Conservation (phyloP, 1,140 invertebrate species). For the Cyphomyrmex costatus region DNA sequence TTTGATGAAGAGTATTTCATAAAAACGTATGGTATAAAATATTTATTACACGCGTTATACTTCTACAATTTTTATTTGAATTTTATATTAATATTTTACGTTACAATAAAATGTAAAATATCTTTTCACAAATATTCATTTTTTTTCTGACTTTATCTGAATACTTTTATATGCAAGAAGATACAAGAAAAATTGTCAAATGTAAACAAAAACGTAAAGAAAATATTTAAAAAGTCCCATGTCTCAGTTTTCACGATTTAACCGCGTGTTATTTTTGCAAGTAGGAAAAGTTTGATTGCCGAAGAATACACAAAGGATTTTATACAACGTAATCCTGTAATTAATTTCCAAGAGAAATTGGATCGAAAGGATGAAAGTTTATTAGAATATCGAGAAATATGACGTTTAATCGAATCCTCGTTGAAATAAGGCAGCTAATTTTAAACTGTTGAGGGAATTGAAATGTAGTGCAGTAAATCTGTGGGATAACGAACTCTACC, state of each 20-base stretch:
- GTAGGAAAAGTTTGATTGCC: background rate
- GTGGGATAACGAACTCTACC: background rate
- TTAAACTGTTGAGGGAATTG: background rate
- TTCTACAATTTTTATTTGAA: background rate
- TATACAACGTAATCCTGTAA: background rate
- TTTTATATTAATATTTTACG: slow-evolving; percentile 1
- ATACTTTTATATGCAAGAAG: background rate
- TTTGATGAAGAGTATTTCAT: background rate
- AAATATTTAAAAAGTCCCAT: too few species aligned
- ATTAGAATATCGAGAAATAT: background rate
- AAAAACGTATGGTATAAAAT: background rate
- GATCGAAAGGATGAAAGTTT: background rate
- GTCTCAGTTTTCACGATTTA: background rate
- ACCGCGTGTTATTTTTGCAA: background rate
- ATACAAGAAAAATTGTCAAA: background rate
- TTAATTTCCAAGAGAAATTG: background rate
- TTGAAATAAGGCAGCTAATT: slow-evolving; percentile 2
- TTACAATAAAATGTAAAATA: background rate
- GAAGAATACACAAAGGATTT: background rate
- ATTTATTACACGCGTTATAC: background rate
- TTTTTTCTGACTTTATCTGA: background rate
- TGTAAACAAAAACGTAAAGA: too few species aligned
- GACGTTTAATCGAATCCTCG: background rate
- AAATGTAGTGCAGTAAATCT: slow-evolving; percentile 9
- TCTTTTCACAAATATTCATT: background rate